Base-by-base conservation (phyloP, 2,888 invertebrate species). In the Polydrusus tereticollis region DNA sequence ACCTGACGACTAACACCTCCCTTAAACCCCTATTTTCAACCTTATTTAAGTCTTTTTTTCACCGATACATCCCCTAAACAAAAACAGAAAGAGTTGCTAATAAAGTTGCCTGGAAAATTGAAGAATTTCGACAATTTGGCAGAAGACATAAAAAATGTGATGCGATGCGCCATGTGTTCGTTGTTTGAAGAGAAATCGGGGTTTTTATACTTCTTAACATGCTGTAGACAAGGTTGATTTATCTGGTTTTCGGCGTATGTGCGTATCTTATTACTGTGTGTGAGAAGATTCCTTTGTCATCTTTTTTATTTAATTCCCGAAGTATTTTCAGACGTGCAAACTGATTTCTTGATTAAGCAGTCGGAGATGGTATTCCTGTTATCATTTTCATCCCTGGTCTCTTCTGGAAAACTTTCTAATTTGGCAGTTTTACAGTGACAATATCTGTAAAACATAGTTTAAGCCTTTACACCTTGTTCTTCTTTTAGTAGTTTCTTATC, bases 1-100 rank as follows among this genome's bases (percentile, higher is more conserved):
- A 78, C 79, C 78, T 80, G 79, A 80, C 72, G 71, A 76, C 69
- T 76, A 76, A 76, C 76, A 75, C 72, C 66, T 57, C 70, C 60
- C 60, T 67, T 50, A 18, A 4, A 20, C 29, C 29, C 55, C 14
- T 18, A 62, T 63, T 63, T 57, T n/a, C 4, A 47, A 29, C 41
- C 58, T 16, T 58, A 58, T 58, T 38, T 20, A 6, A 12, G n/a
- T 23, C 21, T 50, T 67, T 67, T 67, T 59, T 6, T 3, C 50
- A 47, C 47, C 14, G 8, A 36, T 47, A 36, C 47, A 33, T 20
- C 36, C 20, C 12, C 33, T 4, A 26, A 60, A n/a, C 16, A 21
- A 66, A 71, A 70, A 18, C 45, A 21, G 21, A 21, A 36, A 21
- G n/a, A 20, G 8, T 47, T 23, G 10, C 45, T 47, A 14, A 43